Percentiles rank a stretch among this genome's conserved stretches.
Evolutionary conservation across 2,888 invertebrate genomes (phyloP).

Genomic region (Chloromyia formosa): DNA sequence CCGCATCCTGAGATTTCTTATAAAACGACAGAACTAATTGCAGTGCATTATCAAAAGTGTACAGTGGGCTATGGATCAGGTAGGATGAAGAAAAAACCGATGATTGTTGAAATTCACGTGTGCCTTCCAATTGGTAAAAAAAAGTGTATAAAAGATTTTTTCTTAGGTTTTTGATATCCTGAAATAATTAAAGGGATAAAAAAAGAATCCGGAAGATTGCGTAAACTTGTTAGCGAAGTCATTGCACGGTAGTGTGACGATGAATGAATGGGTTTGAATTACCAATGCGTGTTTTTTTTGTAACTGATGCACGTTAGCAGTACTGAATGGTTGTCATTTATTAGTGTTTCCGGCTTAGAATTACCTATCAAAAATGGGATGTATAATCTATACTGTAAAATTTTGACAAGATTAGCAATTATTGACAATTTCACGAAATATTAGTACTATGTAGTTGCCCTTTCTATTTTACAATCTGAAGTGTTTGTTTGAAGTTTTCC

Average conservation of each 20-base stretch:
- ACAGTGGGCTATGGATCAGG: constrained; percentile 40
- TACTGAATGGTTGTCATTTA: too few species aligned
- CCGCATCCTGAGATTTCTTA: constrained; percentile 44
- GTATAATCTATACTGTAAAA: too few species aligned
- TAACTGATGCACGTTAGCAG: too few species aligned
- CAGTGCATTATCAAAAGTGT: constrained; percentile 1
- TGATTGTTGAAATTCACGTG: background rate
- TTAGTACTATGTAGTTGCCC: too few species aligned
- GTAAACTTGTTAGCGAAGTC: constrained; percentile 46
- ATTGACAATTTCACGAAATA: too few species aligned
- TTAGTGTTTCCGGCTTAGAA: too few species aligned
- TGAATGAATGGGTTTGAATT: too few species aligned
- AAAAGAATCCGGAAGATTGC: constrained; percentile 48
- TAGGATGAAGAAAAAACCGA: constrained; percentile 30
- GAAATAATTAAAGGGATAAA: background rate
- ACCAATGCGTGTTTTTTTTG: too few species aligned
- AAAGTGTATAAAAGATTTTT: constrained; percentile 7
- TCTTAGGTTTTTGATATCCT: constrained; percentile 39
- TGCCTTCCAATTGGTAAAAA: constrained; percentile 1
- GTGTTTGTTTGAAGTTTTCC: too few species aligned
- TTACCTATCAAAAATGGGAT: too few species aligned
- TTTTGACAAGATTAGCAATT: too few species aligned
- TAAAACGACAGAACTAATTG: constrained; percentile 41
- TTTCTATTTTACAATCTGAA: too few species aligned
- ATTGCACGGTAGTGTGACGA: constrained; percentile 19